Conservation (phyloP, 2,113 vertebrate genomes). For the Cavia porcellus region DNA sequence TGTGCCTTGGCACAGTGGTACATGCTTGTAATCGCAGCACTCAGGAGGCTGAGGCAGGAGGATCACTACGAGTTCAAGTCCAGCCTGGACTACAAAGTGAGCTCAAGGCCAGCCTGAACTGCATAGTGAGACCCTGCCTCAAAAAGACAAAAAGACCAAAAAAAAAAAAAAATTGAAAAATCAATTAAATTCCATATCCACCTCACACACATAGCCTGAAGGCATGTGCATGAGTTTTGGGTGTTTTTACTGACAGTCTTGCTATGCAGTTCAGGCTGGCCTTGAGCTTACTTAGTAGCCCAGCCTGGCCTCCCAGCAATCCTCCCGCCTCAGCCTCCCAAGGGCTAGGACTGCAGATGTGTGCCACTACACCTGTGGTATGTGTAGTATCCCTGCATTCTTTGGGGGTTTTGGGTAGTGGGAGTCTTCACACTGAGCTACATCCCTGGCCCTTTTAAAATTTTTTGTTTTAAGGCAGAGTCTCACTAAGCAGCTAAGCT, state of each 20-base stretch:
- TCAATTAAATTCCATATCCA: background rate
- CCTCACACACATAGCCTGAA: background rate
- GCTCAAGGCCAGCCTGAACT: no score
- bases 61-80: no score
- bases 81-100: no score
- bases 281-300: background rate
- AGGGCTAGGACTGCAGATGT: background rate
- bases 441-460: background rate
- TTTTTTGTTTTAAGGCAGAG: background rate
- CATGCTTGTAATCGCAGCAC: no score
- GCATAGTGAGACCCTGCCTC: no score
- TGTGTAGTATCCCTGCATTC: background rate
- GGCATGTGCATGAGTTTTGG: background rate
- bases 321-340: background rate
- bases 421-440: background rate
- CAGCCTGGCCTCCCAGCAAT: background rate
- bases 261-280: background rate
- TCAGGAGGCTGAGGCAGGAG: no score
- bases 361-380: rapidly evolving
- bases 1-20: no score
- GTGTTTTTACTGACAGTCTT: background rate
- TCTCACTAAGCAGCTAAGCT: background rate
- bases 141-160: no score
- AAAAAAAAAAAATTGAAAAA: no score
- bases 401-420: background rate